Evolutionary conservation across 2,888 invertebrate genomes (phyloP).

Genomic region (Parnassius mnemosyne): DNA sequence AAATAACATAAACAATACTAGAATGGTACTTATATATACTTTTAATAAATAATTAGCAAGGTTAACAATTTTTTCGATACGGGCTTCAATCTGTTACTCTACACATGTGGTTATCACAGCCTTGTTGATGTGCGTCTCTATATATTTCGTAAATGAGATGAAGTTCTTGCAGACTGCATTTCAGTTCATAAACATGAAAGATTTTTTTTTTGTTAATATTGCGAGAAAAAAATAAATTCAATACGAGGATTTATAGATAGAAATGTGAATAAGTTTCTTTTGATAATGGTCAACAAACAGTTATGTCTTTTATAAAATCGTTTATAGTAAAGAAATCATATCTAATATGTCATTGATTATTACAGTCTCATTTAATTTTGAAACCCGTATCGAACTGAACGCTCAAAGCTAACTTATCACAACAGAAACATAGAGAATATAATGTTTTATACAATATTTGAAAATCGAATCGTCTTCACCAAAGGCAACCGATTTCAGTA

Average conservation of each 20-base stretch:
- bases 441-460: neutral
- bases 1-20: constrained; percentile 69
- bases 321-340: no score
- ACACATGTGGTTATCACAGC: constrained; percentile 73
- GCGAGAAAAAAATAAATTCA: no score
- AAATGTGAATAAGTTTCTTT: no score
- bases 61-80: constrained; percentile 56
- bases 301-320: no score
- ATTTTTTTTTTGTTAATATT: no score
- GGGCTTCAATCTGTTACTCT: constrained; percentile 43
- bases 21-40: constrained; percentile 58
- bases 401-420: constrained; percentile 13
- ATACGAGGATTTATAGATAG: no score
- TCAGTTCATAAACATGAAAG: no score
- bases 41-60: constrained; percentile 46
- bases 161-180: constrained; percentile 37
- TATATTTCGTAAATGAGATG: constrained; percentile 42
- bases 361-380: constrained; percentile 4
- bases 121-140: constrained; percentile 70
- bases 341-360: neutral
- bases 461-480: constrained; percentile 10
- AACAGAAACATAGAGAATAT: neutral
- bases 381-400: constrained; percentile 22
- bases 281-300: no score
- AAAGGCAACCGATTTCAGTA: constrained; percentile 10